phyloP scores from a whole-genome alignment of 2,888 invertebrate genomes.

The Spilarctia lutea region DNA sequence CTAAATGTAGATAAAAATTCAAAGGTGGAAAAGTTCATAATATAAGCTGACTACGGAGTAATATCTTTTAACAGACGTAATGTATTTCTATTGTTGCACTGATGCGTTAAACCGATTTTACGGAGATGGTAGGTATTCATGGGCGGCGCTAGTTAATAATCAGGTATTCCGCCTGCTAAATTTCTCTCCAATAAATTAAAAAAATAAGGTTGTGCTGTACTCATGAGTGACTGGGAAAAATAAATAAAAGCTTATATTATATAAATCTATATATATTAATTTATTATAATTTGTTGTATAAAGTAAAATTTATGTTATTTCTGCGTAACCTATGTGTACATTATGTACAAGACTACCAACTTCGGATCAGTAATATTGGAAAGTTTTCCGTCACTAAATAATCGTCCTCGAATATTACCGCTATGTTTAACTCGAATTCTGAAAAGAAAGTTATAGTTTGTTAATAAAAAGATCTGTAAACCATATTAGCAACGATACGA shows the following conservation, averaged over 20 bases:
- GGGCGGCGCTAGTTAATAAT: no score
- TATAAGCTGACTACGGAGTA: no score
- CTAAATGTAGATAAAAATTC: no score
- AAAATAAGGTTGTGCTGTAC: not conserved
- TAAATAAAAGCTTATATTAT: no score
- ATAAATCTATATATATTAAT: not conserved
- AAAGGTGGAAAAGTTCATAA: no score
- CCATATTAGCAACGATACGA: not conserved
- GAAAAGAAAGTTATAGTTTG: conserved; percentile 64
- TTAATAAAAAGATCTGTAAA: not conserved
- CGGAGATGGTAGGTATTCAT: no score
- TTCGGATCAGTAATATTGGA: conserved; percentile 88
- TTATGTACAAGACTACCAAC: conserved; percentile 54
- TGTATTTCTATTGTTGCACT: no score
- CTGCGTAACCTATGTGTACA: conserved; percentile 1
- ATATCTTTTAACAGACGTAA: no score
- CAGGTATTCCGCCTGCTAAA: no score
- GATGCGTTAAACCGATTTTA: no score
- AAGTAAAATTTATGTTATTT: not conserved
- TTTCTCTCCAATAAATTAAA: no score
- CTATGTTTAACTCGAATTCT: conserved; percentile 98
- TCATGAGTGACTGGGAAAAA: not conserved
- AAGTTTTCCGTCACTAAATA: conserved; percentile 98
- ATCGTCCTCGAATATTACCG: conserved; percentile 97
- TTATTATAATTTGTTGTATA: not conserved